Conservation (phyloP, 2,113 vertebrate genomes). For the Poeciliopsis prolifica region DNA sequence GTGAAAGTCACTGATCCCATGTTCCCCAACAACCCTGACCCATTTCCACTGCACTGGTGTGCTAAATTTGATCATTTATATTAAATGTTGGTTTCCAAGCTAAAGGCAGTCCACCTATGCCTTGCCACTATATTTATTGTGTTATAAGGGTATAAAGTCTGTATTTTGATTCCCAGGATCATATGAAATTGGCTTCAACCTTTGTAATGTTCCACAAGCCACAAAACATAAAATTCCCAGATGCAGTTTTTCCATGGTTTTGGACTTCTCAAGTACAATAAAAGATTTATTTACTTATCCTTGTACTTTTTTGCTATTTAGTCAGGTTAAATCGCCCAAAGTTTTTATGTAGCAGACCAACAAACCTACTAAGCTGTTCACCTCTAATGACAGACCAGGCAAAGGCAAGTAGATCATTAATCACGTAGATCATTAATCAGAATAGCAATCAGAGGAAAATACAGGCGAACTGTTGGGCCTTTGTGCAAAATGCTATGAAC, state of each 20-base stretch:
- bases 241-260: slow-evolving; percentile 15
- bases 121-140: slow-evolving; percentile 11
- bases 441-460: too few species aligned
- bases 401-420: too few species aligned
- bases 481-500: neutral
- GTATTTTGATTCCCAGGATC: slow-evolving; percentile 5
- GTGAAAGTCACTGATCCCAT: slow-evolving; percentile 75
- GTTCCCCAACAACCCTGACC: slow-evolving; percentile 81
- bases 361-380: too few species aligned
- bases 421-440: too few species aligned
- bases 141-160: slow-evolving; percentile 7
- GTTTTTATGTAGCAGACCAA: neutral
- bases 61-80: slow-evolving; percentile 66
- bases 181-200: slow-evolving; percentile 20
- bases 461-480: too few species aligned
- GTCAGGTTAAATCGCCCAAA: neutral
- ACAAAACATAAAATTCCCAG: slow-evolving; percentile 11
- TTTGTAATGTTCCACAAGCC: slow-evolving; percentile 2
- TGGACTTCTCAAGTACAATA: slow-evolving; percentile 26
- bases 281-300: neutral
- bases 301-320: too few species aligned
- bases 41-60: slow-evolving; percentile 65
- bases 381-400: too few species aligned
- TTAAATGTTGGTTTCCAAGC: slow-evolving; percentile 22
- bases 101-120: slow-evolving; percentile 35